phyloP scores from a whole-genome alignment of 2,113 vertebrate genomes.

The Condylura cristata region DNA sequence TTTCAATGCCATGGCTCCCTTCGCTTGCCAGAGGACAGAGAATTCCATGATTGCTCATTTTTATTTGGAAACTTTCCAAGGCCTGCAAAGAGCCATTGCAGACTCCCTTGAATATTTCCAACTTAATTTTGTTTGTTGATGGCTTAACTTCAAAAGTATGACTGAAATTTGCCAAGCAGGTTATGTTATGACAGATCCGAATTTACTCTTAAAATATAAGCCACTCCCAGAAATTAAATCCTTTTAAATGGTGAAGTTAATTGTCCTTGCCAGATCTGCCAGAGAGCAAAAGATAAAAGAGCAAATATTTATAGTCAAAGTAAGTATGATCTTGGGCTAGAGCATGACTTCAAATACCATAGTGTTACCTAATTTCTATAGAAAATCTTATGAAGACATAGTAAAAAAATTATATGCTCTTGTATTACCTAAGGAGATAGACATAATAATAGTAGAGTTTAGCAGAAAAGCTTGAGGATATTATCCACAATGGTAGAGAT shows the following conservation, averaged over 20 bases:
- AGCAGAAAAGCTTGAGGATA: neutral
- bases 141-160: conserved; percentile 4
- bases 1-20: neutral
- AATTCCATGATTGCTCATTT: neutral
- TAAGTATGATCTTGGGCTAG: neutral
- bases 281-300: neutral
- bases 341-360: neutral
- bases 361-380: neutral
- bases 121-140: neutral
- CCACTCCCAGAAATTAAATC: neutral
- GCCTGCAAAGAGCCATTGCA: neutral
- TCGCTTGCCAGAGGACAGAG: neutral
- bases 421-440: neutral
- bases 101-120: neutral
- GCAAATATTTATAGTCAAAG: conserved; percentile 21
- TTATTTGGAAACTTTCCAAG: neutral
- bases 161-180: neutral
- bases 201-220: neutral
- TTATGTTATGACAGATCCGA: neutral
- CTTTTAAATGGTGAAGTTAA: neutral
- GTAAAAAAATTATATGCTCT: neutral
- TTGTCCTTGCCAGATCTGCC: neutral
- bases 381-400: conserved; percentile 22
- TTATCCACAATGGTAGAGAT: neutral
- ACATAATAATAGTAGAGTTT: neutral